Percentiles rank a stretch among this genome's conserved stretches.
Conservation (phyloP, 1,140 invertebrate genomes). For the Drosophila navojoa region DNA sequence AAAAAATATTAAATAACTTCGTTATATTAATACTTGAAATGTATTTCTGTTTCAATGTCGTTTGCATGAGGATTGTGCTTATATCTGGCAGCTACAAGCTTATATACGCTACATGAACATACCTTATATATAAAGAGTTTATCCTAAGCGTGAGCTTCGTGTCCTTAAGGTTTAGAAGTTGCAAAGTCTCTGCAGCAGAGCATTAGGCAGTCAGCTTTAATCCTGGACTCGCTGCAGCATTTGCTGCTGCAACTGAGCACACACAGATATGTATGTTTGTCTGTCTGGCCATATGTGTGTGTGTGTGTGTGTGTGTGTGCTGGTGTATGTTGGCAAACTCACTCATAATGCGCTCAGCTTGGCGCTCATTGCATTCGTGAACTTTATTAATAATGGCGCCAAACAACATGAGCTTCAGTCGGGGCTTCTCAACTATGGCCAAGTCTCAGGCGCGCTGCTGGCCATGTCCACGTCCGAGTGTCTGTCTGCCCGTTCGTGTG, state of each 20-base stretch:
- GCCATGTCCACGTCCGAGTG: slow-evolving; percentile 48
- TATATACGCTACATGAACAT: too few species aligned
- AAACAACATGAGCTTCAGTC: slow-evolving; percentile 67
- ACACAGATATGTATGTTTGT: slow-evolving; percentile 13
- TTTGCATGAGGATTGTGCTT: too few species aligned
- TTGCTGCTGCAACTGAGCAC: slow-evolving; percentile 29
- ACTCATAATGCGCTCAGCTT: slow-evolving; percentile 74
- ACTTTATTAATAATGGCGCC: slow-evolving; percentile 83
- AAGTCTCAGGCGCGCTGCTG: slow-evolving; percentile 16
- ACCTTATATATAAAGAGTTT: too few species aligned
- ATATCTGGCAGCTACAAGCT: too few species aligned
- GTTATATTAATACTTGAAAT: too few species aligned
- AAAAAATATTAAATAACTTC: too few species aligned
- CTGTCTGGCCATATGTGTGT: background rate
- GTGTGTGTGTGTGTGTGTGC: slow-evolving; percentile 19
- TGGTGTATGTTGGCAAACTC: slow-evolving; percentile 54
- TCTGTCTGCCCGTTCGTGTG: slow-evolving; percentile 1
- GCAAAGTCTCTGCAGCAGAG: background rate
- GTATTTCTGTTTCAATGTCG: too few species aligned
- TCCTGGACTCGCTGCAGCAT: slow-evolving; percentile 12
- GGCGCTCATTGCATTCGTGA: slow-evolving; percentile 82
- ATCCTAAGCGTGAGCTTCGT: too few species aligned
- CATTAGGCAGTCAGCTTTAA: slow-evolving; percentile 19
- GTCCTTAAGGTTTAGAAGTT: background rate
- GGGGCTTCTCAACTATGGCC: slow-evolving; percentile 16